A percentile compares a stretch with the other conserved stretches of the same genome.
Evolutionary conservation across 2,113 vertebrate genomes (phyloP).

Genomic region (Cavia aperea): DNA sequence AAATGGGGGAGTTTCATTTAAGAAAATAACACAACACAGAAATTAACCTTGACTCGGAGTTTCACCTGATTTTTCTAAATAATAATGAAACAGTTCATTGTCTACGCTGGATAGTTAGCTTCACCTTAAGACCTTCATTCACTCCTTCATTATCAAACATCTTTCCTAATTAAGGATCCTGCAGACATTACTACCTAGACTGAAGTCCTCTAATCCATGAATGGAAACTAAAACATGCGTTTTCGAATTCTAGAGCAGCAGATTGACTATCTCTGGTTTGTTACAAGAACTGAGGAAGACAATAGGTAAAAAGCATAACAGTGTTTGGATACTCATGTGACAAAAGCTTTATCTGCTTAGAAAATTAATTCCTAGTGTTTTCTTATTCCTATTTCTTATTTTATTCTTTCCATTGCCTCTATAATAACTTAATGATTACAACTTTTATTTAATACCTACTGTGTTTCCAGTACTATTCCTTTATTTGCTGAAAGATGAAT

Average conservation of each 20-base stretch:
- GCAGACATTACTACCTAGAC: not conserved
- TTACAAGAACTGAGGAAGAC: not conserved
- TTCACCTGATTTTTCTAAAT: slow-evolving; percentile 4
- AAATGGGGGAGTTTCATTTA: not conserved
- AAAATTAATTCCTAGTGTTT: not conserved
- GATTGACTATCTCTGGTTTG: not conserved
- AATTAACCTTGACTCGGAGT: slow-evolving; percentile 1
- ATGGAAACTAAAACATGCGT: not conserved
- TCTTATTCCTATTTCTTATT: not conserved
- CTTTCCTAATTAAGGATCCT: not conserved
- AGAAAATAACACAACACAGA: not conserved
- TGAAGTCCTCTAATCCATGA: not conserved
- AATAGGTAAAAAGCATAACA: not conserved
- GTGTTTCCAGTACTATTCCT: not conserved
- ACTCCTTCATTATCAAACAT: slow-evolving; percentile 16
- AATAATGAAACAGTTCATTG: not conserved
- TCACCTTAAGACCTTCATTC: not conserved
- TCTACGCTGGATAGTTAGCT: not conserved
- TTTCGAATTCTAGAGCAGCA: not conserved
- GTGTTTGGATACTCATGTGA: not conserved
- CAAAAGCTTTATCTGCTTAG: not conserved
- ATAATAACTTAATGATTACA: not conserved
- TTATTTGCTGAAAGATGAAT: not conserved
- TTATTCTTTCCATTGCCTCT: not conserved
- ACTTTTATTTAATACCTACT: not conserved